Evolutionary conservation across 92 coral and sea anemone genomes (phyloP), one percentile per base, ranked within the genome.

Genomic region (Parazoanthus atlanticus): DNA sequence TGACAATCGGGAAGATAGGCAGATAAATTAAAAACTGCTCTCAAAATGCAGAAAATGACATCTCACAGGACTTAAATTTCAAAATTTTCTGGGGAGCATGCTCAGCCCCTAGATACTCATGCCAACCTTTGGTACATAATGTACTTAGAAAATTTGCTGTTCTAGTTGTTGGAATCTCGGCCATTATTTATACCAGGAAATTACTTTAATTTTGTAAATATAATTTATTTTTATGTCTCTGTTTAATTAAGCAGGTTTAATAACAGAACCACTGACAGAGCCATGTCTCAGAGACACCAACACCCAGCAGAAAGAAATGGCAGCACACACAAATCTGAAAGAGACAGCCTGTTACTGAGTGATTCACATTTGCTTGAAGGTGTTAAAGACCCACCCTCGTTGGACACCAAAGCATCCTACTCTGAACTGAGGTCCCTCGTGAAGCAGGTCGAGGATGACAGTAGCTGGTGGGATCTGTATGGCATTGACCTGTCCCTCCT

Each of bases 401-500:
- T 80, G 8, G 72, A 49, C 34, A 91, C 86, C 66, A 84, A 84
- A 49, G 97, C 97, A 23, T 96, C 97, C n/a, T 88, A 88, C 38
- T 78, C 88, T 3, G 91, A 94, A 34, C 91, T 96, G 46, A 93
- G 86, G 65, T 71, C 76, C 8, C 84, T 94, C 61, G 96, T 96
- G 75, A 91, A 89, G 85, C 84, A 94, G 70, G 90, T 93, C 2
- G 83, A 94, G 13, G 89, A 86, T n/a, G 65, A 76, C 5, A 91
- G 92, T 58, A 89, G 92, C 38, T 96, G 98, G 97, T 96, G 98
- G 98, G 98, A 96, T 17, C 91, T 92, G 29, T 92, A 96, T 83
- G 98, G 98, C 29, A 46, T 93, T 67, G 98, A 96, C 61, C 81
- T 96, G 31, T 82, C 93, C 2, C 86, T 94, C 10, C 83, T 91